Conservation (phyloP, 2,113 vertebrate genomes). For the Corythaixoides concolor region DNA sequence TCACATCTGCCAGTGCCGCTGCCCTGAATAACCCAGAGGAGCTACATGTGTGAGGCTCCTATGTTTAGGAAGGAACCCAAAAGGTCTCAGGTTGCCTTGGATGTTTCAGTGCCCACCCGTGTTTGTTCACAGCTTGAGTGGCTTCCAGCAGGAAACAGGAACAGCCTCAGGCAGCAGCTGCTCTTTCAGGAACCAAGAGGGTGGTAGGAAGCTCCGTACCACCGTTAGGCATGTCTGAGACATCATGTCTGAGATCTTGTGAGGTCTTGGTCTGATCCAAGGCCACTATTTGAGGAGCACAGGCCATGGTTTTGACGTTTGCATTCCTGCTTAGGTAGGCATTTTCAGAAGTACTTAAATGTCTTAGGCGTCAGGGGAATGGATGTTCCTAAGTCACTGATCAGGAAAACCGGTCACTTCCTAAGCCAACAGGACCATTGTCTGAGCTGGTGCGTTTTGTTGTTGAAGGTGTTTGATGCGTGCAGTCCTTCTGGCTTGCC, state of each 20-base stretch:
- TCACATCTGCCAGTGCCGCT: neutral
- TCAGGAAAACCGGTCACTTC: neutral
- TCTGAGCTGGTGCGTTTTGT: neutral
- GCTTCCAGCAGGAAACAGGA: neutral
- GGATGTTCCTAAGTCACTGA: neutral
- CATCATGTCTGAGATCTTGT: neutral
- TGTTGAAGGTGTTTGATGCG: neutral
- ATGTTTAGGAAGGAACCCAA: neutral
- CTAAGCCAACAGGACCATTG: neutral
- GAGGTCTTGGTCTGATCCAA: neutral
- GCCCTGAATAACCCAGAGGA: neutral
- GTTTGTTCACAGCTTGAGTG: neutral
- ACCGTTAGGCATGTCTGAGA: neutral
- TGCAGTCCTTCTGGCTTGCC: neutral
- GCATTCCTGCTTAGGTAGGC: neutral
- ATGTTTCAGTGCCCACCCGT: neutral
- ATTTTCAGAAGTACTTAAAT: neutral
- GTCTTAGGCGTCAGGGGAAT: neutral
- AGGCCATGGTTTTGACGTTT: neutral
- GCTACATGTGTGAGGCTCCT: accelerated
- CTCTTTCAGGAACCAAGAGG: neutral
- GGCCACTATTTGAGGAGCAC: neutral
- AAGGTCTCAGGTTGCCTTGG: neutral
- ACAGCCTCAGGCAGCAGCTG: neutral
- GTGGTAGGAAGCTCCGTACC: neutral